Conservation (phyloP, 2,113 vertebrate genomes). For the Sterna hirundo region DNA sequence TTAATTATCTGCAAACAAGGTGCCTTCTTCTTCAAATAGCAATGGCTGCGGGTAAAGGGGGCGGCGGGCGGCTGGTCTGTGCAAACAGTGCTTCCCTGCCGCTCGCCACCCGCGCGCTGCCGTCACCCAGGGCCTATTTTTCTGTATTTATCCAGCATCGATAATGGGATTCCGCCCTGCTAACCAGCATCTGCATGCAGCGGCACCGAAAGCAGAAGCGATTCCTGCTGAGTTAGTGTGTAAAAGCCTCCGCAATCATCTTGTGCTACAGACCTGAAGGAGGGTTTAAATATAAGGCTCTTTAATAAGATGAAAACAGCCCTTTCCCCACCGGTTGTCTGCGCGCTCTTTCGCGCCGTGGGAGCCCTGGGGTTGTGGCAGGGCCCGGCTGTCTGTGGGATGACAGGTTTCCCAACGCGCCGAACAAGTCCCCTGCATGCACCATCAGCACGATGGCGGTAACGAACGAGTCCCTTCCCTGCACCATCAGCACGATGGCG, state of each 20-base stretch:
- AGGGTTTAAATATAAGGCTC: background rate
- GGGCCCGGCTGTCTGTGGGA: background rate
- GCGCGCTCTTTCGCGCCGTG: background rate
- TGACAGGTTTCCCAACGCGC: background rate
- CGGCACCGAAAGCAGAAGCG: background rate
- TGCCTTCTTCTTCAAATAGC: background rate
- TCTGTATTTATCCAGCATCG: background rate
- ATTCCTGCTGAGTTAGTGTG: background rate
- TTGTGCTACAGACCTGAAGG: background rate
- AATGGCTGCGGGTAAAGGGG: background rate
- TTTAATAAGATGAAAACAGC: background rate
- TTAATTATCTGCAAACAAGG: slow-evolving; percentile 30
- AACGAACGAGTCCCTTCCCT: background rate
- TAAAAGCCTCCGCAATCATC: background rate
- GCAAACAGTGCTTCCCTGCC: background rate
- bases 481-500: background rate
- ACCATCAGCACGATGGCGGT: background rate
- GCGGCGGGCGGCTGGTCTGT: background rate
- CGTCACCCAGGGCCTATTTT: background rate
- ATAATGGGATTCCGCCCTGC: background rate
- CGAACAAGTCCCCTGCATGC: background rate
- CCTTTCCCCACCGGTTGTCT: background rate
- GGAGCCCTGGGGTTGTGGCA: background rate
- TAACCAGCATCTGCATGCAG: background rate
- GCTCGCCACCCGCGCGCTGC: background rate